phyloP scores from a whole-genome alignment of 1,140 invertebrate genomes.

The Bombus consobrinus region DNA sequence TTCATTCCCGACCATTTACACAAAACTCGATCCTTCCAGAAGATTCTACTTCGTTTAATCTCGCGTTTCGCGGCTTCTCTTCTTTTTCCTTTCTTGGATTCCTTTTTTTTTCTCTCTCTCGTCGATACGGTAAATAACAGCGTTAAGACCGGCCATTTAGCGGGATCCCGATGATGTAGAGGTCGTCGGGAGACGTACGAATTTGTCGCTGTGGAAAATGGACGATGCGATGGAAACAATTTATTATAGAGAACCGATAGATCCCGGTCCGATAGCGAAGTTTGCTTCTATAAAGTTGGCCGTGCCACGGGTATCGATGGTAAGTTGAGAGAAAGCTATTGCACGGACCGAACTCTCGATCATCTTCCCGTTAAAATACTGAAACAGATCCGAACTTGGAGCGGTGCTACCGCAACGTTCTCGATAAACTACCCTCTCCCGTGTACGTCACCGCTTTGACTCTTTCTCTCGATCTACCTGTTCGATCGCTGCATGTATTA shows the following conservation, averaged over 20 bases:
- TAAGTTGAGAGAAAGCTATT: constrained; percentile 56
- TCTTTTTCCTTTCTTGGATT: too few relatives aligned
- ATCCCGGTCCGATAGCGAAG: constrained; percentile 60
- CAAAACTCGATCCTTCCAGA: background rate
- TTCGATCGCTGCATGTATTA: background rate
- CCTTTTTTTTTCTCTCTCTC: background rate
- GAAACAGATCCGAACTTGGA: constrained; percentile 27
- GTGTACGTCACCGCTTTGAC: background rate
- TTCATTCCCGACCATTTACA: background rate
- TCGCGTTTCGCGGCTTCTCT: background rate
- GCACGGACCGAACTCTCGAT: constrained; percentile 40
- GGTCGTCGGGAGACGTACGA: constrained; percentile 42
- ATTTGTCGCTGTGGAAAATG: constrained; percentile 61
- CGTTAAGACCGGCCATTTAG: constrained; percentile 22
- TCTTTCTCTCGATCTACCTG: background rate
- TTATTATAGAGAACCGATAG: constrained; percentile 66
- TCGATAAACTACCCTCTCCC: constrained; percentile 13
- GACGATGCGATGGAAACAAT: constrained; percentile 60
- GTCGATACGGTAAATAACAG: constrained; percentile 15
- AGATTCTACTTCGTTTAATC: background rate
- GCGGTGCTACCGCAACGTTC: background rate
- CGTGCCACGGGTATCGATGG: constrained; percentile 46
- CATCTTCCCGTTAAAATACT: constrained; percentile 47
- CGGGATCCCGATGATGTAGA: constrained; percentile 54
- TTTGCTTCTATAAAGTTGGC: constrained; percentile 61